A percentile compares a stretch with the other conserved stretches of the same genome.
Evolutionary conservation across 2,113 vertebrate species (phyloP).

Genomic region (Hypocryptadius cinnamomeus): DNA sequence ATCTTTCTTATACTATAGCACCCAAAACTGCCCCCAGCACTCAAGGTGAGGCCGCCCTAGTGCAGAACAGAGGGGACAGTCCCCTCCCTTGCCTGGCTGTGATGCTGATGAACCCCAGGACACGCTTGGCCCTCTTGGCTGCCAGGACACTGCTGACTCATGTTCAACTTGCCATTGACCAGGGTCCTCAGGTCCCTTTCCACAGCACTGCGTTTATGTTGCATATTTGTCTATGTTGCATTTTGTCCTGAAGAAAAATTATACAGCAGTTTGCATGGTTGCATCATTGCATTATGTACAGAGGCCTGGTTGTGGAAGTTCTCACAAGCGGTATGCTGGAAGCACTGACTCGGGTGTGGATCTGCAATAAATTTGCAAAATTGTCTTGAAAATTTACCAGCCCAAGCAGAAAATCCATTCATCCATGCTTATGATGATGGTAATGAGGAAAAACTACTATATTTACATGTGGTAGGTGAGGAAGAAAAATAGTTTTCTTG

Average conservation of each 20-base stretch:
- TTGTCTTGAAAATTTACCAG: constrained; percentile 60
- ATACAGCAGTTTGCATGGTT: constrained; percentile 23
- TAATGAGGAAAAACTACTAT: constrained; percentile 30
- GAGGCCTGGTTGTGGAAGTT: constrained; percentile 25
- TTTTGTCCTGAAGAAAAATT: constrained; percentile 27
- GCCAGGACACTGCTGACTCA: neutral
- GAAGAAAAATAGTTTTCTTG: neutral
- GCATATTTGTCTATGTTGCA: neutral
- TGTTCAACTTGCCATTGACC: fast-evolving
- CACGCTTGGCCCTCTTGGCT: fast-evolving
- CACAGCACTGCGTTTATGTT: neutral
- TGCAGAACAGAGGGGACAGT: neutral
- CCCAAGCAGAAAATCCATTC: constrained; percentile 52
- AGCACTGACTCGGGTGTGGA: constrained; percentile 27
- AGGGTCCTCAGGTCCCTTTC: neutral
- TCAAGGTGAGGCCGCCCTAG: fast-evolving
- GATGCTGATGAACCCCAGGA: neutral
- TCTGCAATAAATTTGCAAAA: constrained; percentile 57
- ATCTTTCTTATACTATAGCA: neutral
- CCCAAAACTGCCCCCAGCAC: neutral
- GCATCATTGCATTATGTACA: constrained; percentile 44
- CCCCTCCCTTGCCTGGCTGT: fast-evolving
- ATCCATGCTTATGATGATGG: constrained; percentile 31
- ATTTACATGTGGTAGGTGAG: neutral
- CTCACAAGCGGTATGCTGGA: constrained; percentile 22